Evolutionary conservation across 2,113 vertebrate species (phyloP).

Genomic region (Nibea albiflora): DNA sequence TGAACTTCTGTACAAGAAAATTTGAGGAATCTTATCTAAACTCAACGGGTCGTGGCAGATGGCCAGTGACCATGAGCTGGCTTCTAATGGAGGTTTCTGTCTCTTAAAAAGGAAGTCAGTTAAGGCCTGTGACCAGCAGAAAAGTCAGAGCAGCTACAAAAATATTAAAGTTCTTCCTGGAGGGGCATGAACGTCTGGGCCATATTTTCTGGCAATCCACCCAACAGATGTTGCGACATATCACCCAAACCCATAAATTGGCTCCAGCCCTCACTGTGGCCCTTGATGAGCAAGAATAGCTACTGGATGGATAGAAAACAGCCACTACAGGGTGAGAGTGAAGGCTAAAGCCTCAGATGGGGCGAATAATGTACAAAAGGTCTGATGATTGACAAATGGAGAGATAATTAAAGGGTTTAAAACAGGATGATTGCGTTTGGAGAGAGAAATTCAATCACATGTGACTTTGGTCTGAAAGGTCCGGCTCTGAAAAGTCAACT

Average conservation of each 20-base stretch:
- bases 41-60: too few relatives aligned
- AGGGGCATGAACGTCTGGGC: too few relatives aligned
- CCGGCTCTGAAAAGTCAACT: constrained; percentile 54
- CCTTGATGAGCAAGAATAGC: neutral
- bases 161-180: neutral
- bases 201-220: neutral
- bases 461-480: constrained; percentile 31
- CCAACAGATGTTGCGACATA: neutral
- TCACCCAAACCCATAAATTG: neutral
- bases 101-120: too few relatives aligned
- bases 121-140: too few relatives aligned
- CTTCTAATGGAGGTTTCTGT: too few relatives aligned
- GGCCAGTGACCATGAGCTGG: too few relatives aligned
- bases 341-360: neutral
- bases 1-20: too few relatives aligned
- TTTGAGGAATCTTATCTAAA: too few relatives aligned
- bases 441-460: constrained; percentile 18
- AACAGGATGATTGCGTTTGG: neutral
- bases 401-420: constrained; percentile 7
- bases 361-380: neutral
- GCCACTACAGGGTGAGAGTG: neutral
- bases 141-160: neutral
- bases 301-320: too few relatives aligned
- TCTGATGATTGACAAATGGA: neutral
- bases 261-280: neutral